Conservation (phyloP, 2,113 vertebrate genomes). For the Strix uralensis region DNA sequence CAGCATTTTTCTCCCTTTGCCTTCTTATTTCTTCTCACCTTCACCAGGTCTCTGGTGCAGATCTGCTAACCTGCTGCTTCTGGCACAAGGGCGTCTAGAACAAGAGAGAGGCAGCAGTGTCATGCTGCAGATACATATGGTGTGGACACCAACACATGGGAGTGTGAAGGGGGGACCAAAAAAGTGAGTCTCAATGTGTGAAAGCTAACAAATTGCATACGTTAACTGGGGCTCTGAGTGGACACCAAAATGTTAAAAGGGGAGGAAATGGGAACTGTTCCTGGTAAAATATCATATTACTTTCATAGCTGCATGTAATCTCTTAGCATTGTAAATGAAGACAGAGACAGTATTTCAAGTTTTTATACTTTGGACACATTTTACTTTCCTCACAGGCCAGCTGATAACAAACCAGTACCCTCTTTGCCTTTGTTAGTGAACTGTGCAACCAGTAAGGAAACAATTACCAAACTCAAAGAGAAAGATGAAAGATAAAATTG, state of each 20-base stretch:
- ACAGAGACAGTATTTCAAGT: background rate
- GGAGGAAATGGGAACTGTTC: background rate
- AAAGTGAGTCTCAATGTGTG: background rate
- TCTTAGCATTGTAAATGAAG: background rate
- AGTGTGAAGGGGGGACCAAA: background rate
- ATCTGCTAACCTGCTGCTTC: background rate
- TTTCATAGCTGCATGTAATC: background rate
- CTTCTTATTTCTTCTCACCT: background rate
- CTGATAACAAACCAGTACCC: background rate
- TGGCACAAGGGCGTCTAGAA: background rate
- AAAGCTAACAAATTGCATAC: background rate
- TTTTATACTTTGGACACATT: background rate
- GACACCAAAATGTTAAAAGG: background rate
- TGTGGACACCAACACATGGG: background rate
- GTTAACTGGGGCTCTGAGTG: background rate
- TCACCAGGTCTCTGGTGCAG: background rate
- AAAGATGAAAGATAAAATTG: background rate
- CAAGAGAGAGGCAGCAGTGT: background rate
- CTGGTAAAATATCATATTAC: background rate
- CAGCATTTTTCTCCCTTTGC: background rate
- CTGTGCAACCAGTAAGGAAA: background rate
- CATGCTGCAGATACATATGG: background rate
- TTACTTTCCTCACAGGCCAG: background rate
- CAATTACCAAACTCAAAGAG: background rate
- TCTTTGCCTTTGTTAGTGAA: background rate